Percentiles rank a stretch among this genome's conserved stretches.
phyloP scores from a whole-genome alignment of 2,113 vertebrate genomes.

The Xyrauchen texanus region DNA sequence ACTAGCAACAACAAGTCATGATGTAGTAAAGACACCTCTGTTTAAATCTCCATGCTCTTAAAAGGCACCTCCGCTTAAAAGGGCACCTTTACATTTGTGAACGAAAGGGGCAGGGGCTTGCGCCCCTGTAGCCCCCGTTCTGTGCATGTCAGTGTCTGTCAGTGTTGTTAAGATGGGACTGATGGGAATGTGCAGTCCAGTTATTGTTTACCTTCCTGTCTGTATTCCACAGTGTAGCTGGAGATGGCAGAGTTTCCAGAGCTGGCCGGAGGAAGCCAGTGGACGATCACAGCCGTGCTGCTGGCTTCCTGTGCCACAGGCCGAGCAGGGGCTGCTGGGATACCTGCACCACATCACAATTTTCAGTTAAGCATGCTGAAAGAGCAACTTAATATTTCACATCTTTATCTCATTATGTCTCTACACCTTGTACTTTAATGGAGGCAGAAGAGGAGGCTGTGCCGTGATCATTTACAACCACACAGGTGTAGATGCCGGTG shows the following conservation, averaged over 20 bases:
- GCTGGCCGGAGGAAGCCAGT: constrained; percentile 90
- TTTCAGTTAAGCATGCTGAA: background rate
- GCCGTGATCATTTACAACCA: constrained; percentile 89
- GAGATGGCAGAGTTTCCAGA: constrained; percentile 91
- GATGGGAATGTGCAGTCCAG: background rate
- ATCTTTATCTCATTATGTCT: background rate
- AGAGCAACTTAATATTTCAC: background rate
- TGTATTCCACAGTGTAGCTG: constrained; percentile 93
- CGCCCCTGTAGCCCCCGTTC: too few species aligned
- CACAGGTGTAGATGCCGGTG: constrained; percentile 95
- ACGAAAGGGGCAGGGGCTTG: too few species aligned
- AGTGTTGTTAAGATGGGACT: too few species aligned
- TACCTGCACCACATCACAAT: constrained; percentile 69
- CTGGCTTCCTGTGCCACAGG: constrained; percentile 95
- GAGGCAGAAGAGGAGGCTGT: constrained; percentile 89
- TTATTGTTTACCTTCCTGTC: constrained; percentile 85
- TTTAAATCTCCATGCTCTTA: too few species aligned
- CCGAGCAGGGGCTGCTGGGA: constrained; percentile 89
- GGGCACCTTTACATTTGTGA: too few species aligned
- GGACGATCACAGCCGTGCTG: constrained; percentile 88
- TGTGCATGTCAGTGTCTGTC: background rate
- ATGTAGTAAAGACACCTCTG: too few species aligned
- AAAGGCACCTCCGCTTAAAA: too few species aligned
- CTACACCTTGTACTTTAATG: constrained; percentile 87
- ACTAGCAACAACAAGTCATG: too few species aligned